phyloP scores from a whole-genome alignment of 2,888 invertebrate species.

The Itoplectis maculator region DNA sequence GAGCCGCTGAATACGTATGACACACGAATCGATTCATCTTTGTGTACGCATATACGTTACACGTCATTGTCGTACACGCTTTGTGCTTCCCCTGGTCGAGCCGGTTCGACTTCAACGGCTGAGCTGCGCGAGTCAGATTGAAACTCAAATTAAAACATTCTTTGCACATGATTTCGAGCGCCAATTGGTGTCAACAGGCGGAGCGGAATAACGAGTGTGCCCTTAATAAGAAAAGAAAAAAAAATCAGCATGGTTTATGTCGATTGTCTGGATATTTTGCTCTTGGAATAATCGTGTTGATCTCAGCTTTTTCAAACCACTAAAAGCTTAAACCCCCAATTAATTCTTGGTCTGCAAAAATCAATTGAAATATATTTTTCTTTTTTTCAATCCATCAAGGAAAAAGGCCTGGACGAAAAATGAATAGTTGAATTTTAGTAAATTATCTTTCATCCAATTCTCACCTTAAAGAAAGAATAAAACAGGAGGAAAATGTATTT shows the following conservation, averaged over 20 bases:
- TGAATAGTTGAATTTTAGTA: too few relatives aligned
- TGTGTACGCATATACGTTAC: constrained; percentile 12
- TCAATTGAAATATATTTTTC: too few relatives aligned
- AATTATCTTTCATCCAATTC: too few relatives aligned
- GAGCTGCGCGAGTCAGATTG: constrained; percentile 14
- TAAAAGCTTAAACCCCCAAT: not conserved
- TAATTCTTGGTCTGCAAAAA: not conserved
- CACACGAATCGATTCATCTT: constrained; percentile 48
- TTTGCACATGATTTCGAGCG: constrained; percentile 24
- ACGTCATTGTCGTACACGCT: constrained; percentile 49
- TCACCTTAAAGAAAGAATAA: too few relatives aligned
- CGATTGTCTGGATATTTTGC: constrained; percentile 1
- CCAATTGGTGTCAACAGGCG: constrained; percentile 20
- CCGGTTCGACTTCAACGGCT: constrained; percentile 1
- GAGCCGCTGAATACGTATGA: constrained; percentile 17
- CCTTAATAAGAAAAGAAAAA: constrained; percentile 4
- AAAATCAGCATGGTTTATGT: constrained; percentile 10
- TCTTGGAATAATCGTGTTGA: not conserved
- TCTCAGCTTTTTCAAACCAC: not conserved
- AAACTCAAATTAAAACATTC: constrained; percentile 29
- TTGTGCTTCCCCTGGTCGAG: constrained; percentile 36
- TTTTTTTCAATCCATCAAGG: too few relatives aligned
- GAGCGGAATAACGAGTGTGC: constrained; percentile 14
- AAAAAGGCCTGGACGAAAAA: too few relatives aligned
- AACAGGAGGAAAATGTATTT: too few relatives aligned